Percentiles rank a stretch among this genome's conserved stretches.
Conservation (phyloP, 2,797 vertebrate species). For the Danio albolineatus region DNA sequence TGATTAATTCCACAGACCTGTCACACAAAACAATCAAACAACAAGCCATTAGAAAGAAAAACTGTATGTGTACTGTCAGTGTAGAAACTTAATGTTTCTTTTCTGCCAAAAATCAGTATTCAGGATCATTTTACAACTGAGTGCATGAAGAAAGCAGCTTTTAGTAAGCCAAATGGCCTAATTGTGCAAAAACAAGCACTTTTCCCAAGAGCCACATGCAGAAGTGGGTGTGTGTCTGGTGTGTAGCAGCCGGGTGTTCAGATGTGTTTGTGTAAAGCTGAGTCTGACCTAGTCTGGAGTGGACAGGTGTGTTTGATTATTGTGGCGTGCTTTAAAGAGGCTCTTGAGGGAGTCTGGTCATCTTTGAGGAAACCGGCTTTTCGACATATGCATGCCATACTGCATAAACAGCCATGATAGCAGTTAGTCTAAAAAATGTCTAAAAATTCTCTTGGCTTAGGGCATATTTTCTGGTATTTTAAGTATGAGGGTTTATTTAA, state of each 20-base stretch:
- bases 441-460: background rate
- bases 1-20: background rate
- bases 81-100: background rate
- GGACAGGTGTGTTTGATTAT: slow-evolving; percentile 55
- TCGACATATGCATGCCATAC: slow-evolving; percentile 36
- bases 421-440: background rate
- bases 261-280: background rate
- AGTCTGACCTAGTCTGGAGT: slow-evolving; percentile 12
- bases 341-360: background rate
- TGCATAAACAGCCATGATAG: background rate
- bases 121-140: background rate
- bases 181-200: slow-evolving; percentile 5
- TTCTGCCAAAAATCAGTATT: background rate
- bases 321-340: slow-evolving; percentile 26
- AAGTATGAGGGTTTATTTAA: no score
- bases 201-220: slow-evolving; percentile 1
- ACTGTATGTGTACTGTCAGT: background rate
- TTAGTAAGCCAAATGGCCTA: slow-evolving; percentile 2
- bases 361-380: slow-evolving; percentile 18
- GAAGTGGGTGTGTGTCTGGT: slow-evolving; percentile 14
- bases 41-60: background rate
- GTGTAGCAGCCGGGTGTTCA: background rate
- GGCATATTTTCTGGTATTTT: no score
- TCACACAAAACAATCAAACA: background rate
- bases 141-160: background rate